phyloP scores from a whole-genome alignment of 2,113 vertebrate genomes.

The Natator depressus region DNA sequence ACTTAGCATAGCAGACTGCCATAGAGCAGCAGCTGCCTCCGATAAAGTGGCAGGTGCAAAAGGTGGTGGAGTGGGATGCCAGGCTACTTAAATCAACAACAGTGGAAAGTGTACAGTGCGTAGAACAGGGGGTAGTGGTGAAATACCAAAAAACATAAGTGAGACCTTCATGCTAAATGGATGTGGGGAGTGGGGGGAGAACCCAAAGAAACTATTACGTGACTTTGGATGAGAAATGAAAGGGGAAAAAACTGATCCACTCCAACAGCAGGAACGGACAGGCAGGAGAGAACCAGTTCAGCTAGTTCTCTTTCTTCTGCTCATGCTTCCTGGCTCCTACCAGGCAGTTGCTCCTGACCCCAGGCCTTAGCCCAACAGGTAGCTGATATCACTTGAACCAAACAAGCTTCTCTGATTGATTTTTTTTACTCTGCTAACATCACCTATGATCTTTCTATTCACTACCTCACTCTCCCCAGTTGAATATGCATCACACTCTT shows the following conservation, averaged over 20 bases:
- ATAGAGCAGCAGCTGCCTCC: neutral
- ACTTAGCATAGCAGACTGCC: neutral
- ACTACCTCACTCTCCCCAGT: neutral
- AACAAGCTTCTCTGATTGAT: neutral
- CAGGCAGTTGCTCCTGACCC: neutral
- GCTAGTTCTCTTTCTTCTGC: neutral
- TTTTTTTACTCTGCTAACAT: neutral
- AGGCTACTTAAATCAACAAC: neutral
- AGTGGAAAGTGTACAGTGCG: neutral
- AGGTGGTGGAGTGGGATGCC: conserved; percentile 6
- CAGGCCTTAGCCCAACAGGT: neutral
- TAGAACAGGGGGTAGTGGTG: fast-evolving
- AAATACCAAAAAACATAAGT: neutral
- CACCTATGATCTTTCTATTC: neutral
- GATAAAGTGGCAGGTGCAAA: neutral
- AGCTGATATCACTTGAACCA: neutral
- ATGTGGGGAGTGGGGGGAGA: neutral
- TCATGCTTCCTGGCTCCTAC: neutral
- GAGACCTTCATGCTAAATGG: neutral
- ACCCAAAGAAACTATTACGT: neutral
- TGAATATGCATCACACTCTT: neutral
- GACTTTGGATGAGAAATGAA: neutral
- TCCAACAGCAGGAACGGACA: neutral
- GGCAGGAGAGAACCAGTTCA: neutral
- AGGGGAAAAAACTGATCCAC: neutral